Conservation (phyloP, 2,113 vertebrate species). For the Sceloporus undulatus region DNA sequence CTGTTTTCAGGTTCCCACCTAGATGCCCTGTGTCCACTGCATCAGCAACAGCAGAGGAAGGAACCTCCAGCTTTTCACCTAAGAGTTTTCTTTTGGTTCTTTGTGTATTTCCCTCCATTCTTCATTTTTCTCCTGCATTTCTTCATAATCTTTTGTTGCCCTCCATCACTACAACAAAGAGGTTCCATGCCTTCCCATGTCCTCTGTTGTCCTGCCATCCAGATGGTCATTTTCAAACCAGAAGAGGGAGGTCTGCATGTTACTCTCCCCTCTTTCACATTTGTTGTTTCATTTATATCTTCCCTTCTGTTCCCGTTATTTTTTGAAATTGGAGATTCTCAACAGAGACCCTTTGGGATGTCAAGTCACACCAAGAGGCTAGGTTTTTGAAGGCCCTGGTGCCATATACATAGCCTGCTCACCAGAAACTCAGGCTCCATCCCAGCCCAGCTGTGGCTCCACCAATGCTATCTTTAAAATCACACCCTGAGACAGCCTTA, state of each 20-base stretch:
- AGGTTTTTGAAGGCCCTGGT: neutral
- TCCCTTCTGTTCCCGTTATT: too few species aligned
- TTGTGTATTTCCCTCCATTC: too few species aligned
- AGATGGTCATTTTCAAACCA: neutral
- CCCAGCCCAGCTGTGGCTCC: neutral
- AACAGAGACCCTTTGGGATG: neutral
- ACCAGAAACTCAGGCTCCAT: neutral
- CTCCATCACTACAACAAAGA: too few species aligned
- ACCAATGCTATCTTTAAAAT: neutral
- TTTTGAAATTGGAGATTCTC: neutral
- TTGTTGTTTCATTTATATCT: neutral
- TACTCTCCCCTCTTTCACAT: neutral
- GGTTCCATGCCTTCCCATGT: neutral
- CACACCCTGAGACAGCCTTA: constrained; percentile 4
- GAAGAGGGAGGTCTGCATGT: too few species aligned
- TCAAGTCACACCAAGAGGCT: too few species aligned
- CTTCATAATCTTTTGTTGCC: too few species aligned
- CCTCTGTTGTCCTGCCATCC: neutral
- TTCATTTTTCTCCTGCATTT: too few species aligned
- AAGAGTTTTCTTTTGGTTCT: too few species aligned
- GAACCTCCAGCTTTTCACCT: too few species aligned
- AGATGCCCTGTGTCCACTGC: too few species aligned
- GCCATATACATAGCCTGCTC: neutral
- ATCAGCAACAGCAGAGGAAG: too few species aligned
- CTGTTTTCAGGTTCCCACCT: too few species aligned